Base-by-base conservation (phyloP, 2,888 invertebrate genomes). In the Cepaea hortensis region DNA sequence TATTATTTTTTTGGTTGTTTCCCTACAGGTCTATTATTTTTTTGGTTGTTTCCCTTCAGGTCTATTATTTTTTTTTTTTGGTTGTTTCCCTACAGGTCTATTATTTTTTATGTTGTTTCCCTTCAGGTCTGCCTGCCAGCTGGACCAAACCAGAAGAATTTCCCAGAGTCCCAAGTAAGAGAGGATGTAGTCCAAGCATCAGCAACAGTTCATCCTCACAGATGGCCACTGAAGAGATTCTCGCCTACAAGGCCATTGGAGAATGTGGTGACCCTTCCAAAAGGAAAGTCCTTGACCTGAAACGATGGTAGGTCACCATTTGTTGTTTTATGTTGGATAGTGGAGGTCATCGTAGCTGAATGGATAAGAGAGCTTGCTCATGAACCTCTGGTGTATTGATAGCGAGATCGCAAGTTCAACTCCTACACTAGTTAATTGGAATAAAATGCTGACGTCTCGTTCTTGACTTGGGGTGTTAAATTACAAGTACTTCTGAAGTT, bases 241-340 rank as follows among this genome's bases (percentile, higher is more conserved):
- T 15, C 13, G 84, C 91, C 50, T 90, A 91, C 20, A 88, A 85
- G 81, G 90, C 90, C 18, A 87, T 89, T 61, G 91, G 90, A 7
- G 90, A 90, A 70, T 82, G 86, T 83, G 90, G 89, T 75, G 90
- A 91, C 70, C 91, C 91, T 55, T 88, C 90, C 20, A 88, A 90
- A 76, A 90, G 92, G 77, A 92, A 92, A 88, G 89, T 91, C 11
- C 87, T 93, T 20, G 92, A 93, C 85, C 85, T 91, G 46, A 92
- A 91, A 88, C 86, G 92, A 91, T 93, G 93, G 93, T 93, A 85
- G 81, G 87, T 62, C 0, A 77, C 20, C 76, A n/a, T 18, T 48
- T 50, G 18, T 50, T 81, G 35, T n/a, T 68, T 62, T 20, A 23
- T 72, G 35, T 35, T 35, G 35, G 35, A 35, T 35, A 35, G 35